These are phyloP conservation scores for Agrotis exclamationis DNA, from an alignment of 2,888 invertebrate species.

Conservation along the genomic window DNA sequence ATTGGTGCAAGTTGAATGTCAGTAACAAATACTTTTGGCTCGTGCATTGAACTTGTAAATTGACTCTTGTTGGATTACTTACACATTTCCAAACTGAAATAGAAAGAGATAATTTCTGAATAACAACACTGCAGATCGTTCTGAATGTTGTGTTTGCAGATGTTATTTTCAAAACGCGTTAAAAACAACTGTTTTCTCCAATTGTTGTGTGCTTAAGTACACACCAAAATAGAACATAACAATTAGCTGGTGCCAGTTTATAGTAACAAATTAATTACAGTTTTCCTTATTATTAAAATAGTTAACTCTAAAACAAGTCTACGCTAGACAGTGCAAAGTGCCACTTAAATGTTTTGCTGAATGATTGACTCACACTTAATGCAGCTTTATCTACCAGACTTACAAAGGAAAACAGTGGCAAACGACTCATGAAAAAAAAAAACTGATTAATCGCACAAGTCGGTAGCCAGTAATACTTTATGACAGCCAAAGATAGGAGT, in stretches of 20 bases:
- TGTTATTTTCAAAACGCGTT: too few relatives aligned
- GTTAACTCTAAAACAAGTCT: neutral
- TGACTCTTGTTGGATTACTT: neutral
- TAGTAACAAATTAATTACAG: neutral
- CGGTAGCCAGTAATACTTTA: neutral
- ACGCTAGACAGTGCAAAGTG: conserved; percentile 9
- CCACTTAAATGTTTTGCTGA: neutral
- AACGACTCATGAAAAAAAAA: neutral
- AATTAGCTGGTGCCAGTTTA: neutral
- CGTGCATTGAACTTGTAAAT: conserved; percentile 33
- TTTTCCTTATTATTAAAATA: conserved; percentile 11
- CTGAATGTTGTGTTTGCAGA: too few relatives aligned
- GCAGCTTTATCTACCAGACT: neutral
- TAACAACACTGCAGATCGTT: neutral
- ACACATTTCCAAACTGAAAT: neutral
- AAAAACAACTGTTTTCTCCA: too few relatives aligned
- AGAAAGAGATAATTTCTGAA: neutral
- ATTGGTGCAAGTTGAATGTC: conserved; percentile 33
- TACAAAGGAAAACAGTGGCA: too few relatives aligned
- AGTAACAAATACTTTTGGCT: conserved; percentile 9
- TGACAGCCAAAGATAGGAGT: neutral
- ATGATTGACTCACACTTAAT: neutral
- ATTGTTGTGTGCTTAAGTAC: too few relatives aligned
- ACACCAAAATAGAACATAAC: neutral
- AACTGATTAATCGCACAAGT: neutral